A percentile compares a stretch with the other conserved stretches of the same genome.
phyloP scores from a whole-genome alignment of 2,113 vertebrate genomes.

The Chaetura pelagica region DNA sequence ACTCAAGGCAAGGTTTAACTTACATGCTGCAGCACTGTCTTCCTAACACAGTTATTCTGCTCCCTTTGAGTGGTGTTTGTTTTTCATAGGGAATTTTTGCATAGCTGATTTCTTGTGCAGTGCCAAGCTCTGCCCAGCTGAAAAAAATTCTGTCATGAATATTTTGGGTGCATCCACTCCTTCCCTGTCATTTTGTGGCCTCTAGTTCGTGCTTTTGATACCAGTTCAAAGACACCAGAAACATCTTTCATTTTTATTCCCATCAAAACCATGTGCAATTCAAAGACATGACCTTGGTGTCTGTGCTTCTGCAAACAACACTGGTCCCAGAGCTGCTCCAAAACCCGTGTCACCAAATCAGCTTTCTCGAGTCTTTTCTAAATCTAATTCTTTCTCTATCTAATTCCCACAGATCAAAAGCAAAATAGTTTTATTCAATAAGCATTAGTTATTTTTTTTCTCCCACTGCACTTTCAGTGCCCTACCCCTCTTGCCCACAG shows the following conservation, averaged over 20 bases:
- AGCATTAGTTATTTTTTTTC: constrained; percentile 26
- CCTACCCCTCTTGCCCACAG: neutral
- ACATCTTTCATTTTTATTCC: constrained; percentile 37
- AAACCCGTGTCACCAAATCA: neutral
- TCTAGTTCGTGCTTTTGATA: constrained; percentile 30
- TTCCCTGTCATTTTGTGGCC: constrained; percentile 25
- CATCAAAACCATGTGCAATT: constrained; percentile 15
- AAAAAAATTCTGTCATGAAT: neutral
- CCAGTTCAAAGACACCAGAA: constrained; percentile 33
- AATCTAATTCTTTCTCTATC: constrained; percentile 25
- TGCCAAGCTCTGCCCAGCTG: neutral
- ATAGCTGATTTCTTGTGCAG: neutral
- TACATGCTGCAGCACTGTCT: neutral
- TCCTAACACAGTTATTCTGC: neutral
- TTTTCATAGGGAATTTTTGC: neutral
- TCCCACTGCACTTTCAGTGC: neutral
- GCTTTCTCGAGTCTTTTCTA: neutral
- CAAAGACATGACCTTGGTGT: constrained; percentile 35
- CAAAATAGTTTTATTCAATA: constrained; percentile 17
- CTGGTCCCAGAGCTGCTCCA: neutral
- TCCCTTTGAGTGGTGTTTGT: neutral
- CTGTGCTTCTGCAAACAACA: constrained; percentile 23
- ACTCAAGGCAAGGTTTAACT: neutral
- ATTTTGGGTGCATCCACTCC: neutral
- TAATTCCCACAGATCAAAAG: constrained; percentile 34